These are phyloP conservation scores for Desmophyllum pertusum DNA, from an alignment of 92 coral and sea anemone species.

Conservation along the genomic window DNA sequence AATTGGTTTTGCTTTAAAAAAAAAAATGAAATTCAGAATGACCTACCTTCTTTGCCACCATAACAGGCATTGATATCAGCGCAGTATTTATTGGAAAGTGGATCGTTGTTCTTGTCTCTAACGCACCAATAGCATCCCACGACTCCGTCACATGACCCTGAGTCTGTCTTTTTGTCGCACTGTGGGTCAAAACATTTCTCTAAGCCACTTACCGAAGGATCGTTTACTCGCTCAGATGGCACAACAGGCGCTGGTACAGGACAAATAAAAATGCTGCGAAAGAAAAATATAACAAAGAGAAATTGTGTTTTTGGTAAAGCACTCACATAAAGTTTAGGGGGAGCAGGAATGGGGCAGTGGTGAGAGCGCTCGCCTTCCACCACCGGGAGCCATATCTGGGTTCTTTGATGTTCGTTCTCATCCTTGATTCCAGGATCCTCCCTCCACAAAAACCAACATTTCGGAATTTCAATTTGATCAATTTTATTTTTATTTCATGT, in stretches of 20 bases:
- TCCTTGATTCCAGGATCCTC: no score
- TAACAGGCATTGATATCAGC: conserved; percentile 60
- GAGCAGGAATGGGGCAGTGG: no score
- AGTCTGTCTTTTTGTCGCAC: conserved; percentile 33
- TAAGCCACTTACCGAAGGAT: conserved; percentile 42
- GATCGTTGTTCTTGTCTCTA: conserved; percentile 42
- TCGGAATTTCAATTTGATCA: no score
- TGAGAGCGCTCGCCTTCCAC: no score
- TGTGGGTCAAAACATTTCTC: conserved; percentile 58
- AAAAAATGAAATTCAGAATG: no score
- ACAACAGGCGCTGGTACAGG: conserved; percentile 61
- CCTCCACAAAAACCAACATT: no score
- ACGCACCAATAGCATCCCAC: conserved; percentile 74
- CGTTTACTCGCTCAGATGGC: conserved; percentile 16
- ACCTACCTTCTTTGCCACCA: conserved; percentile 61
- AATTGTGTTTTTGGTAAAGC: no score
- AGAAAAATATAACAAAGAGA: background rate
- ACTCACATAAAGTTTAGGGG: no score
- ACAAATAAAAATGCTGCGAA: conserved; percentile 47
- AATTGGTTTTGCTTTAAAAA: no score
- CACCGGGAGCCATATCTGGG: no score
- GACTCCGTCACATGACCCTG: conserved; percentile 52
- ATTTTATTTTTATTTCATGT: no score
- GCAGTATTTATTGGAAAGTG: conserved; percentile 52
- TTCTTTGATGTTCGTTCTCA: no score